phyloP scores from a whole-genome alignment of 2,888 invertebrate genomes.

The Microplitis manilae region DNA sequence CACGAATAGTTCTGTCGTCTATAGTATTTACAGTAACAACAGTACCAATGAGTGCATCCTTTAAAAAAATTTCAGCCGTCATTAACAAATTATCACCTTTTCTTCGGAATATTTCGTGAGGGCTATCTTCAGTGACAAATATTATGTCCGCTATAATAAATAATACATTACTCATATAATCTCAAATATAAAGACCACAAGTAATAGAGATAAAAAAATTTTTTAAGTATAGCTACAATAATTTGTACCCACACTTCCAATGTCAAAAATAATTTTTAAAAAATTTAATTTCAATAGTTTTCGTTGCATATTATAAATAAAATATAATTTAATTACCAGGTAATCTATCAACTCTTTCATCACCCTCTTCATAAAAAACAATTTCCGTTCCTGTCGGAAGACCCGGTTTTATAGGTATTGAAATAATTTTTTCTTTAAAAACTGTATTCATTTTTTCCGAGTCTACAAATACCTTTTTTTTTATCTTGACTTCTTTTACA shows the following conservation, averaged over 20 bases:
- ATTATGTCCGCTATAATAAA: slow-evolving; percentile 78
- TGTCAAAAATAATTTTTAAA: too few relatives aligned
- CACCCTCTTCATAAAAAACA: slow-evolving; percentile 84
- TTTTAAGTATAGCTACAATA: too few relatives aligned
- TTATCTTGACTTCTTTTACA: slow-evolving; percentile 88
- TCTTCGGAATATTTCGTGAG: slow-evolving; percentile 78
- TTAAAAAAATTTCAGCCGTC: slow-evolving; percentile 76
- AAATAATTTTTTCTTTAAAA: slow-evolving; percentile 82
- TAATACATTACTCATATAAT: too few relatives aligned
- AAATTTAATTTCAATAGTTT: slow-evolving; percentile 14
- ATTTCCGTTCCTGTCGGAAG: slow-evolving; percentile 82
- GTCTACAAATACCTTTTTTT: slow-evolving; percentile 79
- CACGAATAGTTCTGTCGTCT: slow-evolving; percentile 79
- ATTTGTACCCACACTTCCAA: too few relatives aligned
- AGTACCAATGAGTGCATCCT: slow-evolving; percentile 82
- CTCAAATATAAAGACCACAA: too few relatives aligned
- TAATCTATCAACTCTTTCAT: slow-evolving; percentile 82
- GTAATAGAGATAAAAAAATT: too few relatives aligned
- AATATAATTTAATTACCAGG: slow-evolving; percentile 71
- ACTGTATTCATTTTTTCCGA: slow-evolving; percentile 77
- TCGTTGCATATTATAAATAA: slow-evolving; percentile 28
- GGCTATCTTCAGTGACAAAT: slow-evolving; percentile 82
- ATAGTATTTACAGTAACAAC: slow-evolving; percentile 79
- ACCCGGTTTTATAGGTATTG: slow-evolving; percentile 83
- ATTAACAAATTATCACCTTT: slow-evolving; percentile 81